Base-by-base conservation (phyloP, 53 echinoderm and acorn worm species). In the Crossaster papposus region DNA sequence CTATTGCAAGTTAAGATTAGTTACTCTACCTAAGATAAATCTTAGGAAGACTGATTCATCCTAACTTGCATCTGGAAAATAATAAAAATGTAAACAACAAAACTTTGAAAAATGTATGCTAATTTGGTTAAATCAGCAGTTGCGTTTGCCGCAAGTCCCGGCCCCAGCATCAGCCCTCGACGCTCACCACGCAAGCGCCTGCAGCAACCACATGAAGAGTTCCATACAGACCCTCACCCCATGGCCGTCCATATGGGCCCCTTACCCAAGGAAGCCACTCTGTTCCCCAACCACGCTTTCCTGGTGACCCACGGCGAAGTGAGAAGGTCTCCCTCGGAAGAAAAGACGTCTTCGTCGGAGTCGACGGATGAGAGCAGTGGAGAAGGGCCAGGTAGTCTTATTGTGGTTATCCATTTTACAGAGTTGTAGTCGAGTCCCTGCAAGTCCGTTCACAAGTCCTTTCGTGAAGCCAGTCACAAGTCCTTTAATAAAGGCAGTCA, bases 231-330 rank as follows among this genome's bases (percentile, higher is more conserved):
- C 4, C 15, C 88, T 14, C 62, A 72, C 53, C 72, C 84, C 0
- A 52, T 83, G 30, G 64, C 90, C 2, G 72, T 51, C 44, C 24
- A 89, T 70, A 83, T 92, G 77, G 97, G 95, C 7, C 91, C 93
- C 34, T 23, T 97, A 50, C 95, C 97, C n/a, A 93, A 24, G 37
- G 87, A 93, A 76, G 78, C 54, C 44, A 70, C 79, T 3, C 83
- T 97, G 12, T 97, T 97, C 89, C 91, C 84, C 30, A 94, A 94
- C 3, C 76, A 91, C 20, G 93, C 90, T 4, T 97, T 97, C 77
- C 88, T 97, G 2, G 54, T 94, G 31, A 94, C 95, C 36, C 91
- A 90, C 31, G 90, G 93, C 35, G 95, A 95, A 88, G 83, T 89
- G 36, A 44, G 33, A 51, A 90, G 65, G 75, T 81, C 52, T 23